Evolutionary conservation across 2,888 invertebrate species (phyloP), one percentile per base, ranked within the genome.

Genomic region (Lasius fuliginosus): DNA sequence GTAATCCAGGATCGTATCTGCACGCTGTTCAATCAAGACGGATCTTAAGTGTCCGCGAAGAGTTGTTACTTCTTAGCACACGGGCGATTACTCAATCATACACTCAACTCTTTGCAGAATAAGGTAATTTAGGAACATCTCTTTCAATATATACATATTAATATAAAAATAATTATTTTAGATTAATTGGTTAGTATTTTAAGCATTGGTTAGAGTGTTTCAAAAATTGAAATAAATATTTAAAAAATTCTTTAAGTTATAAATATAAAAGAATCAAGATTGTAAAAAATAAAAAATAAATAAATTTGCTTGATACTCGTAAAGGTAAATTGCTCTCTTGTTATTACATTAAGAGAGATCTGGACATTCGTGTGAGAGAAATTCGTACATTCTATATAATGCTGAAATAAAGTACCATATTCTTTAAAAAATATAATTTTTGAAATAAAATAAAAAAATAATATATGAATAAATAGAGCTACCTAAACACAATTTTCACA

Each of bases 1-100:
- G 89, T 83, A 65, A 65, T 73, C 49, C 83, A 67, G 81, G 74
- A 81, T 81, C 79, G 82, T 83, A 83, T 73, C 46, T 15, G 18
- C n/a, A 5, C 27, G 42, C 42, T n/a, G 8, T n/a, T 53, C 53
- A n/a, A 53, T 53, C n/a, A 53, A 53, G n/a, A 53, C 18, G n/a
- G n/a, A 53, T 53, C n/a, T 53, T 53, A 53, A 53, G 0, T 53
- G n/a, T n/a, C n/a, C 8, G 53, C n/a, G n/a, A 53, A n/a, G 53
- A 53, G n/a, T 53, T 53, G 53, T 53, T 53, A 8, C 53, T 53
- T 53, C n/a, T 53, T n/a, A 8, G n/a, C 53, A n/a, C 8, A 8
- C 49, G 1, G 4, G 8, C 53, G n/a, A 53, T 53, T 53, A n/a
- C 2, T 53, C 53, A 8, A 53, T 53, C n/a, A 53, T 18, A 6